phyloP scores from a whole-genome alignment of 1,140 invertebrate genomes.

The Drosophila elegans region DNA sequence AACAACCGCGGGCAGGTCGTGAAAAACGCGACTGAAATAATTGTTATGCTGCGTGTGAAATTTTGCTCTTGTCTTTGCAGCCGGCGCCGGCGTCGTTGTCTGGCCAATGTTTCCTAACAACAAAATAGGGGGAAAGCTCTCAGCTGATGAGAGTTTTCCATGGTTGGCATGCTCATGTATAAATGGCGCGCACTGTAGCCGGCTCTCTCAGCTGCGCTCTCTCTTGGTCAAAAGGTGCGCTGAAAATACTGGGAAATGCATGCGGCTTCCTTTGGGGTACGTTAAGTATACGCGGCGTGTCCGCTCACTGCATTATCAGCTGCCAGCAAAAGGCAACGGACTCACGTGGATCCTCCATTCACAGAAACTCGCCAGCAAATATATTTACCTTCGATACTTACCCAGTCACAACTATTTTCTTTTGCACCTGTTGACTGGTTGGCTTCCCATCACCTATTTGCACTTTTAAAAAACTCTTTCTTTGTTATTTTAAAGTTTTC shows the following conservation, averaged over 20 bases:
- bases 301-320: conserved; percentile 34
- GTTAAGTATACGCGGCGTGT: conserved; percentile 72
- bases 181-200: conserved; percentile 23
- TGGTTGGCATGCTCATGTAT: neutral
- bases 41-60: conserved; percentile 74
- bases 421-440: conserved; percentile 53
- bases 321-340: conserved; percentile 4
- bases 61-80: conserved; percentile 58
- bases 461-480: neutral
- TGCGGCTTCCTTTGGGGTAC: conserved; percentile 18
- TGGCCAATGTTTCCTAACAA: conserved; percentile 56
- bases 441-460: neutral
- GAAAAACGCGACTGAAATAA: conserved; percentile 80
- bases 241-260: conserved; percentile 71
- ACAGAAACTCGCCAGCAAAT: neutral
- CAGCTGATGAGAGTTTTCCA: conserved; percentile 52
- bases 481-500: conserved; percentile 4
- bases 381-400: conserved; percentile 18
- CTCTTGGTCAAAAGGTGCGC: conserved; percentile 17
- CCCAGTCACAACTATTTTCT: conserved; percentile 20
- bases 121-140: conserved; percentile 70
- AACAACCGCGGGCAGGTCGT: conserved; percentile 72
- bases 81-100: conserved; percentile 63
- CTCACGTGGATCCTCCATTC: conserved; percentile 22
- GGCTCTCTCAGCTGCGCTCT: conserved; percentile 30